Percentiles rank a stretch among this genome's conserved stretches.
These are phyloP conservation scores for Pseudomugil gertrudae DNA, from an alignment of 2,797 vertebrate species.

Conservation along the genomic window DNA sequence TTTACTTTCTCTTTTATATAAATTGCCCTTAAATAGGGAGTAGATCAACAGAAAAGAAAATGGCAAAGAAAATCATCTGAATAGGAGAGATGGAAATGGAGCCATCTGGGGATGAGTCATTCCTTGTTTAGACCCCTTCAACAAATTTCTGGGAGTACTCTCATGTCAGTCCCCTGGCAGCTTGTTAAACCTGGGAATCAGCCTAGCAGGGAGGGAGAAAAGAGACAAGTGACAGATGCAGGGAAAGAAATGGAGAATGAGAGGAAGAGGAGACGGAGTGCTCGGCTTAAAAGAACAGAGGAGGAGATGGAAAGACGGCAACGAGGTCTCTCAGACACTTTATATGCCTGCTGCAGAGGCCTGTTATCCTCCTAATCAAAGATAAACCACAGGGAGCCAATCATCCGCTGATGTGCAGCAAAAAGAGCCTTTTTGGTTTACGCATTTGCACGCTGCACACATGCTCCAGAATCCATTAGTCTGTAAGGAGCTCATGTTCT, in stretches of 20 bases:
- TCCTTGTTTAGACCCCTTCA: conserved; percentile 61
- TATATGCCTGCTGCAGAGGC: conserved; percentile 54
- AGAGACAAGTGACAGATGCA: conserved; percentile 64
- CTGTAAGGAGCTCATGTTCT: background rate
- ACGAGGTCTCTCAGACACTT: conserved; percentile 38
- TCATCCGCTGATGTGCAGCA: conserved; percentile 65
- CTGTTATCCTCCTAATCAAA: conserved; percentile 75
- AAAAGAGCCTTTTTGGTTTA: conserved; percentile 38
- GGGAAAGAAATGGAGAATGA: conserved; percentile 35
- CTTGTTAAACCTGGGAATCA: conserved; percentile 73
- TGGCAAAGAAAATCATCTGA: conserved; percentile 28
- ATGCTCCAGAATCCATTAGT: background rate
- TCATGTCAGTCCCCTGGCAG: conserved; percentile 67
- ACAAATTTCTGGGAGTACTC: conserved; percentile 67
- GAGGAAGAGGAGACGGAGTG: conserved; percentile 46
- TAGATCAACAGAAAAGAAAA: conserved; percentile 4
- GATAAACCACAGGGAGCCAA: conserved; percentile 68
- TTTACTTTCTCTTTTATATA: conserved; percentile 2
- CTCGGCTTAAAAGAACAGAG: conserved; percentile 59
- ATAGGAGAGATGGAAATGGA: conserved; percentile 40
- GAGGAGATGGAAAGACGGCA: conserved; percentile 36
- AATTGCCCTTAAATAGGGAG: conserved; percentile 1
- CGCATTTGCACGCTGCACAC: conserved; percentile 23
- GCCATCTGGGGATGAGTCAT: conserved; percentile 71
- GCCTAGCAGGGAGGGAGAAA: conserved; percentile 45